Conservation (phyloP, 2,113 vertebrate genomes). For the Engraulis encrasicolus region DNA sequence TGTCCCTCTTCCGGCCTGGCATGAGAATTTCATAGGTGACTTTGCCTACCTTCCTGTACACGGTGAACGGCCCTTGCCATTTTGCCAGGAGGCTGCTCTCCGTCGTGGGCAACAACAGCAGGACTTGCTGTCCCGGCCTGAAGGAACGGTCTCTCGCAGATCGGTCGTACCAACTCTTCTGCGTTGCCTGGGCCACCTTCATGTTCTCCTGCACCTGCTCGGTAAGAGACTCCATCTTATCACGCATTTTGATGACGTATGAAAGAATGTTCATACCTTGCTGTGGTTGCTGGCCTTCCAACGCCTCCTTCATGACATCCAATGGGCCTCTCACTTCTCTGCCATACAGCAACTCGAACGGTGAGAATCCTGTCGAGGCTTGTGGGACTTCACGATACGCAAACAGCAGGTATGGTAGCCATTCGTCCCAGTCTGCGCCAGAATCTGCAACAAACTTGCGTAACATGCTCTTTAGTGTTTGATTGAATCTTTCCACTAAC, state of each 20-base stretch:
- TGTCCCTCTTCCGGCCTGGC: too few relatives aligned
- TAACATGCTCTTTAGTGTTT: neutral
- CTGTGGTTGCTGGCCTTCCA: neutral
- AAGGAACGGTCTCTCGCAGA: neutral
- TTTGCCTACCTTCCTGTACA: too few relatives aligned
- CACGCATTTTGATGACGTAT: too few relatives aligned
- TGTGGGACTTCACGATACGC: neutral
- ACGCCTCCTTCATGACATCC: neutral
- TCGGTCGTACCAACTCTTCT: constrained; percentile 16
- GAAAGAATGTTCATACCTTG: neutral
- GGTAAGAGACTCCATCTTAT: too few relatives aligned
- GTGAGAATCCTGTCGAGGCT: neutral
- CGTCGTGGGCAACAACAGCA: neutral
- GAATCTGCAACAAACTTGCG: neutral
- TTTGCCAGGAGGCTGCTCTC: neutral
- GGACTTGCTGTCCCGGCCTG: too few relatives aligned
- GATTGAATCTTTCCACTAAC: neutral
- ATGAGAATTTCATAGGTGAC: too few relatives aligned
- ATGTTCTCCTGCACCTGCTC: too few relatives aligned
- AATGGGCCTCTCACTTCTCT: neutral
- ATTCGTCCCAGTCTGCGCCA: neutral
- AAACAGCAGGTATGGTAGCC: neutral
- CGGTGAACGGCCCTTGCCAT: too few relatives aligned
- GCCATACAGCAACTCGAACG: neutral
- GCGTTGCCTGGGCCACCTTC: too few relatives aligned